Percentiles rank a stretch among this genome's conserved stretches.
Conservation (phyloP, 1,140 invertebrate genomes). For the Drosophila lowei region DNA sequence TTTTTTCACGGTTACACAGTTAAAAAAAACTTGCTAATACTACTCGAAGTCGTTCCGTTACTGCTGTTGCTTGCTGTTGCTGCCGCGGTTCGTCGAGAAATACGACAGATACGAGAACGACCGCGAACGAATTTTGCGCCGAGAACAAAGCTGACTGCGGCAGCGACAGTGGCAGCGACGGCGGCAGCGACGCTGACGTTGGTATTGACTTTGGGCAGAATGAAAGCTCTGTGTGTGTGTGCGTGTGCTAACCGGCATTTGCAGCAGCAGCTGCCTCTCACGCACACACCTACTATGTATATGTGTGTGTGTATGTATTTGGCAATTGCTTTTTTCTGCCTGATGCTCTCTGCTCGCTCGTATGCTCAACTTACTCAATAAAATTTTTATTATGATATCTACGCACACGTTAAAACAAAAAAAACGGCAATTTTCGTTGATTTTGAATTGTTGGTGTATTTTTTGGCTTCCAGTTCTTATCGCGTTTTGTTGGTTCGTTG, state of each 20-base stretch:
- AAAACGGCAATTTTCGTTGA: conserved; percentile 19
- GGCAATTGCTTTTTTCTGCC: conserved; percentile 53
- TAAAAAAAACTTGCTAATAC: conserved; percentile 53
- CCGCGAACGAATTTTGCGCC: conserved; percentile 22
- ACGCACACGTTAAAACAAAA: conserved; percentile 49
- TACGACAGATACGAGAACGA: conserved; percentile 50
- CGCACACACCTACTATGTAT: conserved; percentile 13
- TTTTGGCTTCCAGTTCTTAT: conserved; percentile 48
- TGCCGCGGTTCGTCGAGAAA: conserved; percentile 71
- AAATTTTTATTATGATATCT: conserved; percentile 83
- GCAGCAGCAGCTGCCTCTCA: conserved; percentile 48
- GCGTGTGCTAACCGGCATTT: conserved; percentile 60
- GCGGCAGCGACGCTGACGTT: conserved; percentile 34
- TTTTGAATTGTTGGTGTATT: conserved; percentile 30
- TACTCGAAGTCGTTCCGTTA: conserved; percentile 46
- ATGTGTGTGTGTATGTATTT: conserved; percentile 40
- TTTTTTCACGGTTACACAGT: conserved; percentile 15
- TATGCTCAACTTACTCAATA: conserved; percentile 81
- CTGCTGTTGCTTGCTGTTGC: conserved; percentile 35
- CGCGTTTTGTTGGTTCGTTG: conserved; percentile 7
- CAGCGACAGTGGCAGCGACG: conserved; percentile 22
- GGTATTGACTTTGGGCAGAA: conserved; percentile 32
- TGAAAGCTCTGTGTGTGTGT: conserved; percentile 27
- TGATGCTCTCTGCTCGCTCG: conserved; percentile 6
- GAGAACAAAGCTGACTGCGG: conserved; percentile 59